Evolutionary conservation across 2,113 vertebrate species (phyloP).

Genomic region (Tringa solitaria): DNA sequence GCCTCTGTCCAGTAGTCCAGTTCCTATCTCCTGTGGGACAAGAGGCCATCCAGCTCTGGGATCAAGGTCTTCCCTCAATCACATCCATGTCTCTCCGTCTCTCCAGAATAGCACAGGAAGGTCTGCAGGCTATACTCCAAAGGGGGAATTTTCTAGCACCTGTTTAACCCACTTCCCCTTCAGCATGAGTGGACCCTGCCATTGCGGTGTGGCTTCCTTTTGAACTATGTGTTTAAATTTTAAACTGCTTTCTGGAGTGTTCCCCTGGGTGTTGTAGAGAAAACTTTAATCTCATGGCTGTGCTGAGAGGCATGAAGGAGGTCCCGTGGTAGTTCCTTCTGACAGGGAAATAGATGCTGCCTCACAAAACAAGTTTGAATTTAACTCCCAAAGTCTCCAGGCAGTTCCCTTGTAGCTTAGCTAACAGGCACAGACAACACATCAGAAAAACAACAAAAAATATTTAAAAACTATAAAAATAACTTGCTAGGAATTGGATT

Average conservation of each 20-base stretch:
- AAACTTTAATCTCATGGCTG: constrained; percentile 51
- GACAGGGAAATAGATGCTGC: constrained; percentile 42
- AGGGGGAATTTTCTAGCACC: neutral
- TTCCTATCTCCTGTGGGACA: neutral
- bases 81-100: neutral
- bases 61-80: neutral
- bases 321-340: neutral
- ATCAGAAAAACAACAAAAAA: neutral
- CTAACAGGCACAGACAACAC: neutral
- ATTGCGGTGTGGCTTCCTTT: neutral
- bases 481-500: neutral
- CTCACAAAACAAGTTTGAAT: constrained; percentile 45
- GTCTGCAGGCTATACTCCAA: neutral
- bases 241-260: constrained; percentile 13
- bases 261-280: neutral
- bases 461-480: neutral
- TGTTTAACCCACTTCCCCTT: neutral
- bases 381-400: constrained; percentile 36
- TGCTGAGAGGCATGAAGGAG: constrained; percentile 16
- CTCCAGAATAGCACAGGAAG: neutral
- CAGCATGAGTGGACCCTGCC: neutral
- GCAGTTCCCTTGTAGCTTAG: neutral
- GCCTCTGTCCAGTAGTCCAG: neutral
- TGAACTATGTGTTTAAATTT: constrained; percentile 50
- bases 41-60: neutral